phyloP scores from a whole-genome alignment of 2,888 invertebrate species.

The Trypoxylon attenuatum region DNA sequence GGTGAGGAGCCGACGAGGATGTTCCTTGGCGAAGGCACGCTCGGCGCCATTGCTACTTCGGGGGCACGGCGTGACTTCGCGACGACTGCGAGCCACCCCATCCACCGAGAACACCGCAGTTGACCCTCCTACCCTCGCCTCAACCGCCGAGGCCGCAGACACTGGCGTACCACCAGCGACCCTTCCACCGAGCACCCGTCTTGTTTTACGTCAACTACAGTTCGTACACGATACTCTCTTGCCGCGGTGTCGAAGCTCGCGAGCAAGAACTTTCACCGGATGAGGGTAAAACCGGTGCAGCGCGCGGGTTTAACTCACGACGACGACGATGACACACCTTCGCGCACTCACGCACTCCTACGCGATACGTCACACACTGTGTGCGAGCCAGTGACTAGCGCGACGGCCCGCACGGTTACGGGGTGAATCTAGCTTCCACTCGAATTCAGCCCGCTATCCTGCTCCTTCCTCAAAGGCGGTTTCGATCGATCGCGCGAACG shows the following conservation, averaged over 20 bases:
- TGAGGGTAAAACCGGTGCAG: too few relatives aligned
- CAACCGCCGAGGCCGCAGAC: background rate
- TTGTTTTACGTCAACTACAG: background rate
- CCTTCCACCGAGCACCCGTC: background rate
- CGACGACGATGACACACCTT: too few relatives aligned
- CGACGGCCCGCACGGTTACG: slow-evolving; percentile 1
- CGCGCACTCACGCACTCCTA: too few relatives aligned
- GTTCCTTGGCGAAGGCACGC: slow-evolving; percentile 39
- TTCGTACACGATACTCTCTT: background rate
- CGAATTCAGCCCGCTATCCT: background rate
- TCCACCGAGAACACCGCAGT: background rate
- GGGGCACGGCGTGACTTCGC: slow-evolving; percentile 1
- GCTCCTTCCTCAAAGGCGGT: background rate
- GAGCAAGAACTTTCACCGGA: too few relatives aligned
- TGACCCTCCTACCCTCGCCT: background rate
- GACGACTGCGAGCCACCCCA: background rate
- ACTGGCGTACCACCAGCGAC: background rate
- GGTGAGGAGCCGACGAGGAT: slow-evolving; percentile 3
- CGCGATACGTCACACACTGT: background rate
- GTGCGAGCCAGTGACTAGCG: background rate
- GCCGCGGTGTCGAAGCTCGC: too few relatives aligned
- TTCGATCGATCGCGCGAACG: background rate
- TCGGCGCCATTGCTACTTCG: slow-evolving; percentile 61
- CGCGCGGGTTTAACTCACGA: too few relatives aligned
- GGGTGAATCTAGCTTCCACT: background rate